phyloP scores from a whole-genome alignment of 2,113 vertebrate species.

The Camelus dromedarius region DNA sequence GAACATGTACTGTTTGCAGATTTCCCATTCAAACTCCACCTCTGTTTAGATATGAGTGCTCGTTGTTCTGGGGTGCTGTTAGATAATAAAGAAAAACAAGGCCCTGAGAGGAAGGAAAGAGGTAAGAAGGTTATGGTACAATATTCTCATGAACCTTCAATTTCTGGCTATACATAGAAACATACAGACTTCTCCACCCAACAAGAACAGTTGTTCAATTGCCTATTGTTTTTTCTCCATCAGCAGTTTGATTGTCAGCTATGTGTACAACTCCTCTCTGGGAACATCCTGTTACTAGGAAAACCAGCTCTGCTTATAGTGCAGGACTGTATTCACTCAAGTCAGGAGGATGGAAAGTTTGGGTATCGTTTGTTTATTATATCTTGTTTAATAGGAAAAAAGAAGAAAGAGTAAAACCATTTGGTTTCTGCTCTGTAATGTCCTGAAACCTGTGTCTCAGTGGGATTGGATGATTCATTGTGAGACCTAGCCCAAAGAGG shows the following conservation, averaged over 20 bases:
- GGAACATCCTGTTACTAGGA: background rate
- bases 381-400: background rate
- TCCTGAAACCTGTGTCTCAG: background rate
- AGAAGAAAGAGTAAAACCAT: background rate
- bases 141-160: background rate
- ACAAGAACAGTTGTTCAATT: background rate
- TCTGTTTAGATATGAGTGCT: conserved; percentile 40
- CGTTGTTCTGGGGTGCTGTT: background rate
- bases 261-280: background rate
- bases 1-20: background rate
- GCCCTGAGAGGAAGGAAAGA: background rate
- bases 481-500: background rate
- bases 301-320: background rate
- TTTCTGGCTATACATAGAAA: background rate
- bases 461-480: background rate
- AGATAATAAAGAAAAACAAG: background rate
- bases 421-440: background rate
- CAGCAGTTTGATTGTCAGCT: background rate
- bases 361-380: background rate
- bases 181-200: background rate
- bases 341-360: background rate
- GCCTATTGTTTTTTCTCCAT: background rate
- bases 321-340: background rate
- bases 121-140: background rate
- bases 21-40: background rate